Conservation (phyloP, 2,888 invertebrate species). For the Yponomeuta plumbellus region DNA sequence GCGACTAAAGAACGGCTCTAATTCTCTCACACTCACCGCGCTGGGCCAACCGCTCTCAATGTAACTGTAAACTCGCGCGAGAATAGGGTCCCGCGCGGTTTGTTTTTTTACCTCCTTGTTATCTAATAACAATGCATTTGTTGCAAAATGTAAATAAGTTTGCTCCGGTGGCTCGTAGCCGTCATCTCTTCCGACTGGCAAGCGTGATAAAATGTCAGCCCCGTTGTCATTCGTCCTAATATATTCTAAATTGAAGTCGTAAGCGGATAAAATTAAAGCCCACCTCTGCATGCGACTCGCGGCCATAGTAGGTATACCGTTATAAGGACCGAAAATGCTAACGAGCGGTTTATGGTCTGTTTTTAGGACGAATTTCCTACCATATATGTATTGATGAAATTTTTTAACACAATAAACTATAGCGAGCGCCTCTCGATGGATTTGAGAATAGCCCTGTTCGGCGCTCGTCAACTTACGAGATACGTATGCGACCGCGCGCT, state of each 20-base stretch:
- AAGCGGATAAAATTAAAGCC: neutral
- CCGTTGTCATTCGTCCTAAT: neutral
- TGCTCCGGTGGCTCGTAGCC: neutral
- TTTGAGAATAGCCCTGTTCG: constrained; percentile 23
- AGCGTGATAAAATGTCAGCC: neutral
- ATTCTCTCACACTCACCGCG: neutral
- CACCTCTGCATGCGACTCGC: constrained; percentile 3
- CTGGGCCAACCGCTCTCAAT: neutral
- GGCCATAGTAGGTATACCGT: constrained; percentile 19
- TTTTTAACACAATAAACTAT: constrained; percentile 23
- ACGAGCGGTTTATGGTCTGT: too few species aligned
- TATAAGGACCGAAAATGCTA: constrained; percentile 19
- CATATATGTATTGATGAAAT: constrained; percentile 26
- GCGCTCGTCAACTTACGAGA: constrained; percentile 17
- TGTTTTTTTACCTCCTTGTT: neutral
- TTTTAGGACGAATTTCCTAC: constrained; percentile 17
- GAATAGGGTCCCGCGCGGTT: neutral
- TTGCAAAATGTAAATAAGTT: neutral
- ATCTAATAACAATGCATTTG: neutral
- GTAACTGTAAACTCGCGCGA: neutral
- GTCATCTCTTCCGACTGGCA: neutral
- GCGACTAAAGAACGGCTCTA: neutral
- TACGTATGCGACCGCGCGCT: constrained; percentile 20
- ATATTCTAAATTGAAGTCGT: neutral
- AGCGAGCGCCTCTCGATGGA: constrained; percentile 22